These are phyloP conservation scores for Melikaiella ostensackeni DNA, from an alignment of 2,888 invertebrate genomes.

Conservation along the genomic window DNA sequence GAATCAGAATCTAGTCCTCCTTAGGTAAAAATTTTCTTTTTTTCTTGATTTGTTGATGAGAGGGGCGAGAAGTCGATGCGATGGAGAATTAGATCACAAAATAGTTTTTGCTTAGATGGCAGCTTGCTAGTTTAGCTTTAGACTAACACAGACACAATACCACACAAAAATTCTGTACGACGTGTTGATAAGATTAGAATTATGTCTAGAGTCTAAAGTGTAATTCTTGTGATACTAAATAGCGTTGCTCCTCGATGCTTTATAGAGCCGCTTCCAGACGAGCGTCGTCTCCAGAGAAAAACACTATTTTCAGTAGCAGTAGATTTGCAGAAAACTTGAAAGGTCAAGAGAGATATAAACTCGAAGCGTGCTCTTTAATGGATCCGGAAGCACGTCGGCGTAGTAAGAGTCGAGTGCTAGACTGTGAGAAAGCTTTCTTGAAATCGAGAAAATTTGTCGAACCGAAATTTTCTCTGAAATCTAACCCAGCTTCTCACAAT, in stretches of 20 bases:
- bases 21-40: constrained; percentile 12
- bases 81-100: constrained; percentile 50
- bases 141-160: constrained; percentile 51
- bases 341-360: constrained; percentile 28
- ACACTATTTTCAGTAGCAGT: constrained; percentile 28
- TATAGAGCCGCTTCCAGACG: constrained; percentile 56
- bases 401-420: constrained; percentile 38
- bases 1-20: constrained; percentile 10
- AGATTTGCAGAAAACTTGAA: constrained; percentile 26
- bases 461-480: not conserved
- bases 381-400: constrained; percentile 46
- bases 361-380: constrained; percentile 45
- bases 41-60: constrained; percentile 21
- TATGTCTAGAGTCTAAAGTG: constrained; percentile 51
- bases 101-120: constrained; percentile 51
- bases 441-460: not conserved
- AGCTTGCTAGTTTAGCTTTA: constrained; percentile 57
- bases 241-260: constrained; percentile 62
- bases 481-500: constrained; percentile 37
- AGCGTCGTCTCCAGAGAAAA: constrained; percentile 24
- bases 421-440: not conserved
- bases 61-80: constrained; percentile 23
- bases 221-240: constrained; percentile 71
- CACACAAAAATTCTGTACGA: constrained; percentile 44
- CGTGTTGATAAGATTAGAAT: constrained; percentile 54